Evolutionary conservation across 2,888 invertebrate species (phyloP), one percentile per base, ranked within the genome.

Genomic region (Meghimatium bilineatum): DNA sequence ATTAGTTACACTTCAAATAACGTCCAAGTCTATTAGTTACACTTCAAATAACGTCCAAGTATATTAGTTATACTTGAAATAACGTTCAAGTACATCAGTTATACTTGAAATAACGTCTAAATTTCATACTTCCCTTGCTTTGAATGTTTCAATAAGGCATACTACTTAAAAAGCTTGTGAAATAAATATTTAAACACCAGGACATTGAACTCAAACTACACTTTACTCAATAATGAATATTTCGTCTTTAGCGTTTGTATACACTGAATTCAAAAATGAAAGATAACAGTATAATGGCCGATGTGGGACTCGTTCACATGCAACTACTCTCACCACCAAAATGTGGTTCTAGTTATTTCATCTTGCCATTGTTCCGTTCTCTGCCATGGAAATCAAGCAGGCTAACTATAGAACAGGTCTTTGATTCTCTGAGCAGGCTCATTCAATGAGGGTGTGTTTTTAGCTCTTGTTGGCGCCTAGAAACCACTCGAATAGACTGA

Each of bases 381-480:
- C 71, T 14, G 12, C 14, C 26, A 6, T 44, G 71, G 38, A 71
- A 71, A 71, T 71, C 1, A 8, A 38, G n/a, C 3, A 69, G 38
- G 32, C 8, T 2, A 17, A 23, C n/a, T 44, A 44, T 71, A 69
- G 38, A 71, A 38, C 8, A 12, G 14, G 71, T 1, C 38, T n/a
- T 23, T 71, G 71, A n/a, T 71, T 71, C 23, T 71, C 26, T 71
- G 71, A 71, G 38, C 10, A 38, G 26, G 38, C 38, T 71, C n/a
- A 10, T 23, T 49, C 14, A 34, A 56, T 1, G 29, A 56, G 12
- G 12, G n/a, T n/a, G n/a, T n/a, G 29, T 29, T 29, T 56, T 56
- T 6, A 52, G 32, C 29, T 12, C 75, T 56, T 20, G 32, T 38
- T 29, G 49, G 56, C 49, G 75, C 52, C 52, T 56, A n/a, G 38